Base-by-base conservation (phyloP, 2,113 vertebrate genomes). In the Cyprichromis sp. region DNA sequence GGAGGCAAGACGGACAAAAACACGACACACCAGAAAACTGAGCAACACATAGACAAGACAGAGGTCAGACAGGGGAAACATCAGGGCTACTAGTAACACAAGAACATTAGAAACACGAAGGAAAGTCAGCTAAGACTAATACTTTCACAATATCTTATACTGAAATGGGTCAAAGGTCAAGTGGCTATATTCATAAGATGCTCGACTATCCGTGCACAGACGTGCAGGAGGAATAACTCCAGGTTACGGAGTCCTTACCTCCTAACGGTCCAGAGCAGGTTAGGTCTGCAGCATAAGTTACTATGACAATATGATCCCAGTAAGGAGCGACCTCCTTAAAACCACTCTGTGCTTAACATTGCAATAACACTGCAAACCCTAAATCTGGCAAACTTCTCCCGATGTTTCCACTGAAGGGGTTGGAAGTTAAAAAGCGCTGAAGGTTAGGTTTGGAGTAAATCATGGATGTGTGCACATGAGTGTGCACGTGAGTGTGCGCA, bases 241-340 rank as follows among this genome's bases (percentile, higher is more conserved):
- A 26, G 26, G 26, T 26, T 26, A 26, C 26, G 26, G 26, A 26
- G 26, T 26, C 26, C 26, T 26, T 26, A 26, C 26, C 26, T 26
- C 26, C 26, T 26, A 26, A 4, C 34, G 3, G 2, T 54, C 2
- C n/a, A 24, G 53, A 0, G 53, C 53, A 24, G 53, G 53, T 54
- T 7, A 54, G 53, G 2, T 54, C 10, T 54, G 53, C 53, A 54
- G 53, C 53, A 24, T 12, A 12, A 24, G 53, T 0, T 54, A 54
- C n/a, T 54, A 24, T 55, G n/a, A 24, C 53, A 11, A 4, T 55
- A 24, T 24, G 7, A 2, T 0, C 21, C n/a, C 19, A 21, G 10
- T 24, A 55, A 55, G 53, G n/a, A 55, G 53, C 3, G 53, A 24
- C n/a, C 6, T 24, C 10, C 53, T 55, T 53, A 53, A 21, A 53